Evolutionary conservation across 2,797 vertebrate genomes (phyloP).

Genomic region (Uromys caudimaculatus): DNA sequence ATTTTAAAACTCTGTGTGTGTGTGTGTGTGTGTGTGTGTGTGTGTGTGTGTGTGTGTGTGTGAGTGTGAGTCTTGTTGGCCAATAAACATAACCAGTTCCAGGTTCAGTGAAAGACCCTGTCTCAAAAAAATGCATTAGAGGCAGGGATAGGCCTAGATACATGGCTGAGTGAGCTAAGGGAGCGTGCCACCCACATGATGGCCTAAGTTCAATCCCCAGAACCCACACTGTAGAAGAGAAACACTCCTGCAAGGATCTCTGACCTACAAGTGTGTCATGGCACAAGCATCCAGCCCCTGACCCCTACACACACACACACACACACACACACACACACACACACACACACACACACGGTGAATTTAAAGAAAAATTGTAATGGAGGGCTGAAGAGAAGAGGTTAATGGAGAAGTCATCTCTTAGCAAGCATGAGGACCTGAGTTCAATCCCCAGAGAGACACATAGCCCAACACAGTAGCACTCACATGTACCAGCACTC

Average conservation of each 20-base stretch:
- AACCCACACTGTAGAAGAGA: not conserved
- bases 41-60: not conserved
- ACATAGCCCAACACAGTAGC: not conserved
- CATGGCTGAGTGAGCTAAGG: not conserved
- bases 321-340: not conserved
- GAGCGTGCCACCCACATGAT: not conserved
- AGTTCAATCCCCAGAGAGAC: not conserved
- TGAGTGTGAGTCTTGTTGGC: not conserved
- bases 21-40: not conserved
- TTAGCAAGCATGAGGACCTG: not conserved
- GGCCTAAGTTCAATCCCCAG: not conserved
- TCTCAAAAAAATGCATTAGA: not conserved
- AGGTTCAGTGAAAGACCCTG: not conserved
- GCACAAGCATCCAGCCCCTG: not conserved
- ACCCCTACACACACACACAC: not conserved
- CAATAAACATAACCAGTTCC: not conserved
- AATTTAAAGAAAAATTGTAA: not conserved
- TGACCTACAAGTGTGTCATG: not conserved
- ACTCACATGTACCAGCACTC: accelerated
- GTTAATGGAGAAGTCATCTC: no score
- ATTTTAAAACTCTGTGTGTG: no score
- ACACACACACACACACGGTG: not conserved
- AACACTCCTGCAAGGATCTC: not conserved
- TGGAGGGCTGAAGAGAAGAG: not conserved
- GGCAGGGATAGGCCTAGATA: not conserved